Percentiles rank a stretch among this genome's conserved stretches.
These are phyloP conservation scores for Odontomachus brunneus DNA, from an alignment of 1,140 invertebrate genomes.

Conservation along the genomic window DNA sequence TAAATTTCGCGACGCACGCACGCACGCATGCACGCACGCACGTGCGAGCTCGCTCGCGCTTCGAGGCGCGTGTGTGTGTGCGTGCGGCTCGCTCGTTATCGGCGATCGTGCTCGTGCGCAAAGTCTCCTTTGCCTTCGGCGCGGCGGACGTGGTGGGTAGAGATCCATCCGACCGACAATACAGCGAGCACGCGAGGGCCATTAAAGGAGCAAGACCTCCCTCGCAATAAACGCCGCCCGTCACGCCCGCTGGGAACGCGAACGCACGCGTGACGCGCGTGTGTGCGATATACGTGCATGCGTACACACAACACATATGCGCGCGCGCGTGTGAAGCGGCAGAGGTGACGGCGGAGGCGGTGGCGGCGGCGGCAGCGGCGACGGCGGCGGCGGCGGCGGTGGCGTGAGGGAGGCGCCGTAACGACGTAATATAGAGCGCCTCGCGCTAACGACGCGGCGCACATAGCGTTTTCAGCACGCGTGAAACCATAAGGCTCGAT, in stretches of 20 bases:
- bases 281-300: background rate
- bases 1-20: slow-evolving; percentile 21
- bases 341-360: no score
- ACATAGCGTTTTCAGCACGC: slow-evolving; percentile 39
- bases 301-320: slow-evolving; percentile 1
- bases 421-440: slow-evolving; percentile 59
- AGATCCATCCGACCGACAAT: slow-evolving; percentile 54
- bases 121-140: slow-evolving; percentile 17
- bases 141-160: background rate
- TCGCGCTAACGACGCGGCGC: slow-evolving; percentile 51
- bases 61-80: slow-evolving; percentile 23
- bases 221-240: slow-evolving; percentile 60
- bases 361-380: no score
- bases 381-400: background rate
- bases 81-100: slow-evolving; percentile 60
- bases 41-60: no score
- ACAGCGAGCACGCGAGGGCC: slow-evolving; percentile 53
- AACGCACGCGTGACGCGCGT: background rate
- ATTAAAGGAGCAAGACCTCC: slow-evolving; percentile 71
- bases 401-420: slow-evolving; percentile 24
- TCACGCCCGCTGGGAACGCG: slow-evolving; percentile 49
- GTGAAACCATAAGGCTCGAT: slow-evolving; percentile 1
- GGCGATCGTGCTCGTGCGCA: slow-evolving; percentile 50
- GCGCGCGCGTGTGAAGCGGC: background rate
- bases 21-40: slow-evolving; percentile 4